These are phyloP conservation scores for Thaumatotibia leucotreta DNA, from an alignment of 1,140 invertebrate genomes.

Conservation along the genomic window DNA sequence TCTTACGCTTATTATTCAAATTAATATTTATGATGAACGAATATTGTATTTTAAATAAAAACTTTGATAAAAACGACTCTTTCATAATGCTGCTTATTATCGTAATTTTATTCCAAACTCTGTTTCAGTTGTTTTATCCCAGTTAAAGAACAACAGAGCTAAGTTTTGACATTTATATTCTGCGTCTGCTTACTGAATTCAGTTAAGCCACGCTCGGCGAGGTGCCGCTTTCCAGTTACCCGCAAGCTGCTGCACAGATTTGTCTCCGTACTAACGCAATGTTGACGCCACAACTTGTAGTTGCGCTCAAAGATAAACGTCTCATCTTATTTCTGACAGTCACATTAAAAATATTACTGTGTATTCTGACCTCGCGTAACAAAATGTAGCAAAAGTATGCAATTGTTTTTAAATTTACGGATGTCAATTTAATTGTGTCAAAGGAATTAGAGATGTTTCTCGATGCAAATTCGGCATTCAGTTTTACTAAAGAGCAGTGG, in stretches of 20 bases:
- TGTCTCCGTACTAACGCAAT: constrained; percentile 5
- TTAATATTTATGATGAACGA: too few species aligned
- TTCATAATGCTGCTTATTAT: not conserved
- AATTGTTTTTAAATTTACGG: too few species aligned
- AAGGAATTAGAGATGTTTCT: too few species aligned
- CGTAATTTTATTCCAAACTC: not conserved
- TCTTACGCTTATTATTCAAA: too few species aligned
- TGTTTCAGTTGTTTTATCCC: constrained; percentile 6
- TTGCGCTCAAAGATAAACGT: not conserved
- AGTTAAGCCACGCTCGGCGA: constrained; percentile 5
- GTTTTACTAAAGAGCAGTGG: not conserved
- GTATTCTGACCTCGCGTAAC: too few species aligned
- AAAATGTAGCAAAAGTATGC: too few species aligned
- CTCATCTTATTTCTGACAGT: not conserved
- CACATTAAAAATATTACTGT: not conserved
- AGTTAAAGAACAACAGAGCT: constrained; percentile 5
- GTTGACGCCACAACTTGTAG: not conserved
- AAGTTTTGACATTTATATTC: constrained; percentile 14
- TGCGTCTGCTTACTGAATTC: constrained; percentile 11
- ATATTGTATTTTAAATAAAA: too few species aligned
- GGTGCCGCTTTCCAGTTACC: constrained; percentile 2
- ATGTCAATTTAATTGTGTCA: too few species aligned
- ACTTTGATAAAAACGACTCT: too few species aligned
- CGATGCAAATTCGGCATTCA: not conserved
- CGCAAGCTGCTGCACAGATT: constrained; percentile 11